Percentiles rank a stretch among this genome's conserved stretches.
Evolutionary conservation across 2,797 vertebrate genomes (phyloP).

Genomic region (Salmo trutta): DNA sequence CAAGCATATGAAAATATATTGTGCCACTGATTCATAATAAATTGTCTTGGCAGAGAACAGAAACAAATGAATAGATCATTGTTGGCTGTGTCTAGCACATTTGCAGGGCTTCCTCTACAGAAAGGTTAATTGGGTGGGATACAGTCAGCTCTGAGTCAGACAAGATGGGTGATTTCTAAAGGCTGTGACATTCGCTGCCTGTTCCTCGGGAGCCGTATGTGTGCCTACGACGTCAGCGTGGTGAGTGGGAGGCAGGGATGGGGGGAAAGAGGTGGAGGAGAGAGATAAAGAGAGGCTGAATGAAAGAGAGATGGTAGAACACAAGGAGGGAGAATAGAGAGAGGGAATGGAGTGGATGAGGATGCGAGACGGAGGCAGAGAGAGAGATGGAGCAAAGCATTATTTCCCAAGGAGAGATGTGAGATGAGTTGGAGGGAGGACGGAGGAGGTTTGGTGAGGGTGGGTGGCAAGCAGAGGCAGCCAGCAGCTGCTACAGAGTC

Average conservation of each 20-base stretch:
- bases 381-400: not conserved
- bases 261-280: not conserved
- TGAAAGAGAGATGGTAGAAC: not conserved
- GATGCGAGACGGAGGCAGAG: not conserved
- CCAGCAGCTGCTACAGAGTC: slow-evolving; percentile 31
- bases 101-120: slow-evolving; percentile 38
- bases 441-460: not conserved
- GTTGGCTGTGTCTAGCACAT: slow-evolving; percentile 30
- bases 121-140: slow-evolving; percentile 80
- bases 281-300: not conserved
- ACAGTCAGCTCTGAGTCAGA: slow-evolving; percentile 61
- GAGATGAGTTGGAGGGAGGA: not conserved
- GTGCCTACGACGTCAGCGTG: slow-evolving; percentile 30
- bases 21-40: slow-evolving; percentile 30
- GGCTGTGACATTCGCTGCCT: slow-evolving; percentile 69
- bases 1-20: slow-evolving; percentile 16
- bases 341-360: not conserved
- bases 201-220: slow-evolving; percentile 31
- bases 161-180: slow-evolving; percentile 67
- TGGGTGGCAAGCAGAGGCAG: not conserved
- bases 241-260: not conserved
- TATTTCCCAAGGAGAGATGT: not conserved
- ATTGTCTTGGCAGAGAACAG: slow-evolving; percentile 42
- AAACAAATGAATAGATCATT: slow-evolving; percentile 46
- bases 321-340: not conserved